Evolutionary conservation across 2,113 vertebrate genomes (phyloP).

Genomic region (human): GRCh38 chr6:142330001-142330500

Average conservation of each 20-base stretch:
- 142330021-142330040: background rate
- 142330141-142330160: no score
- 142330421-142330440: constrained; percentile 30
- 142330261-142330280: no score
- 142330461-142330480: constrained; percentile 26
- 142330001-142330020: background rate
- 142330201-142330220: no score
- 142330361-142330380: background rate
- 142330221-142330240: no score
- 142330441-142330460: constrained; percentile 13
- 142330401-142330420: background rate
- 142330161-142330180: no score
- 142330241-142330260: no score
- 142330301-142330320: no score
- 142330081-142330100: background rate
- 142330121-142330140: no score
- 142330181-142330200: no score
- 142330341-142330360: no score
- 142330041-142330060: background rate
- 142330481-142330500: constrained; percentile 47
- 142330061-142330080: background rate
- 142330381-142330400: background rate
- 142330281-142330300: no score
- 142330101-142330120: background rate
- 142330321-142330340: no score